Evolutionary conservation across 2,888 invertebrate genomes (phyloP), one percentile per base, ranked within the genome.

Genomic region (Pandemis corylana): DNA sequence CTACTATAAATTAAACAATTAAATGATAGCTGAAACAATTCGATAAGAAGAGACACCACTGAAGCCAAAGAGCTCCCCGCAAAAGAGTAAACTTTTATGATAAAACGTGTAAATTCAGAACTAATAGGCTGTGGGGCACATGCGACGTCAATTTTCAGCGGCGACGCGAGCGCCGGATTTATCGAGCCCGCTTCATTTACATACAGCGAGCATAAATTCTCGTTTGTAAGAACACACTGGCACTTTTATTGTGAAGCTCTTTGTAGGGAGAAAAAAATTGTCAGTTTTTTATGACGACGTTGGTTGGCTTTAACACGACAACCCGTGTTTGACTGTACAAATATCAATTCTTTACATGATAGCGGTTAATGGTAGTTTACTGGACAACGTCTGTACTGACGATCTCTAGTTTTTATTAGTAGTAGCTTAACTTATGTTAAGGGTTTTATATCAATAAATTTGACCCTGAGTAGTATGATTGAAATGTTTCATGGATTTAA

Each of bases 171-270:
- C 86, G 87, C 83, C 89, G 69, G 72, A 72, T 76, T 76, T 78
- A 76, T 76, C 75, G 71, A 85, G 87, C 87, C 84, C 84, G 82
- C 86, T 85, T 89, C 87, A 94, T 94, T 94, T 93, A 87, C 94
- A 94, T 94, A 91, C 84, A 86, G 83, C 81, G 88, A 87, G 89
- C 92, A 92, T 94, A 93, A 94, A 94, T 94, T 92, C 93, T 93
- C 92, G 93, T 94, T 94, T 93, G 93, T 92, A 94, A 91, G 93
- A 91, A 92, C 91, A 88, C 87, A 87, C 88, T 92, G 92, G 91
- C 93, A 93, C 91, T 94, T 94, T 94, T 94, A 94, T 93, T 93
- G 92, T 93, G 86, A 87, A 87, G 87, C 87, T 86, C 89, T 89
- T 87, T 89, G 88, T 87, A 82, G 72, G 82, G 81, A 85, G 89